phyloP scores from a whole-genome alignment of 2,113 vertebrate genomes.

The Melanerpes aurifrons region DNA sequence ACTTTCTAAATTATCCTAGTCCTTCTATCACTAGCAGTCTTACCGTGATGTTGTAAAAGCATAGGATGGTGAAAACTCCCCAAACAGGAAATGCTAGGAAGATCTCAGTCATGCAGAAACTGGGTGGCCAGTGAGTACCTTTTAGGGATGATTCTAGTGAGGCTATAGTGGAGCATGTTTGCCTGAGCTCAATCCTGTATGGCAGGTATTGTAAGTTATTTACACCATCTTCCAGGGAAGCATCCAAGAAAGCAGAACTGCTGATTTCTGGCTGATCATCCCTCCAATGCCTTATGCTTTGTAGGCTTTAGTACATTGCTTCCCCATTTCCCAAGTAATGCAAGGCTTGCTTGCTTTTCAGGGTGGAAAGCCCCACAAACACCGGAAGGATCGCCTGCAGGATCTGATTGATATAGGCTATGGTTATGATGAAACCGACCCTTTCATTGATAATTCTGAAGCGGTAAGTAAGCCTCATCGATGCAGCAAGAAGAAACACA shows the following conservation, averaged over 20 bases:
- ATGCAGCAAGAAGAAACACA: neutral
- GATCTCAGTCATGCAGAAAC: neutral
- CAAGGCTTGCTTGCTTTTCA: constrained; percentile 58
- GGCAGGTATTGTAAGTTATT: neutral
- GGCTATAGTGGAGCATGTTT: neutral
- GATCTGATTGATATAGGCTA: constrained; percentile 98
- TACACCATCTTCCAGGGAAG: neutral
- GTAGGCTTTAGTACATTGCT: neutral
- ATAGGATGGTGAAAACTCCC: neutral
- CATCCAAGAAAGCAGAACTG: neutral
- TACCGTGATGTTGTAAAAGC: neutral
- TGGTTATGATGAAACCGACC: constrained; percentile 96
- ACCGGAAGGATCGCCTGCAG: constrained; percentile 94
- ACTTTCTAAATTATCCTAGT: neutral
- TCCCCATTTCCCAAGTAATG: neutral
- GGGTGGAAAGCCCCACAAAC: constrained; percentile 87
- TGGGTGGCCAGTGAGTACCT: neutral
- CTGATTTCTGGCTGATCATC: neutral
- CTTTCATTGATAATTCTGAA: constrained; percentile 98
- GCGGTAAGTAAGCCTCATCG: constrained; percentile 86
- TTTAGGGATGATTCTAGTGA: neutral
- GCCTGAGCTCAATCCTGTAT: neutral
- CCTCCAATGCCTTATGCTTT: neutral
- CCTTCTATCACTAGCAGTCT: neutral
- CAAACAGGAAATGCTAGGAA: neutral